Conservation (phyloP, 2,797 vertebrate species). For the Oreortyx pictus region DNA sequence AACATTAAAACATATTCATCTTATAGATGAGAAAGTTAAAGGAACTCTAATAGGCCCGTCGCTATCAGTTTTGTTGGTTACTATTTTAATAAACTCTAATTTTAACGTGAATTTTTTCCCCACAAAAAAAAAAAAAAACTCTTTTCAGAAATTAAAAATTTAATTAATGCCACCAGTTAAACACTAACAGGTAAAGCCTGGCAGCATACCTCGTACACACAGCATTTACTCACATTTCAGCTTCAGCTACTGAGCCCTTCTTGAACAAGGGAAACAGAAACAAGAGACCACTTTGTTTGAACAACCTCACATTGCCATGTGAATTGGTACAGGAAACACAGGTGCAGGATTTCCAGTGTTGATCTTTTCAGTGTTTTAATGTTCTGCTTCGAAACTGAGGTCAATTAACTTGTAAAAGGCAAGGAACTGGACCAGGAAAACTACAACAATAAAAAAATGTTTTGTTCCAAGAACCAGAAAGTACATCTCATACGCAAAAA, state of each 20-base stretch:
- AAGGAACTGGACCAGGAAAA: neutral
- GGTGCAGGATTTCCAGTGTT: neutral
- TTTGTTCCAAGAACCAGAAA: neutral
- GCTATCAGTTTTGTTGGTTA: neutral
- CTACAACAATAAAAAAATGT: neutral
- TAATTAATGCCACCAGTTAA: neutral
- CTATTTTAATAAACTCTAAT: neutral
- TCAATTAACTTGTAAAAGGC: neutral
- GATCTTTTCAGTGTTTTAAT: neutral
- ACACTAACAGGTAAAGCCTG: neutral
- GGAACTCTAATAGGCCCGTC: neutral
- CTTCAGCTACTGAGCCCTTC: neutral
- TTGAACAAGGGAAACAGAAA: accelerated
- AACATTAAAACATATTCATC: neutral
- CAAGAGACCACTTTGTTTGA: neutral
- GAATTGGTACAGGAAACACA: neutral
- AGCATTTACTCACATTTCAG: neutral
- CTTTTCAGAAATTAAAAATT: neutral
- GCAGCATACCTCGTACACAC: accelerated
- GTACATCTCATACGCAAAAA: neutral
- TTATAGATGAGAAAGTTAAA: neutral
- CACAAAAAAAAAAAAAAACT: neutral
- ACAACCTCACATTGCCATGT: neutral
- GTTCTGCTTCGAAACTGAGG: neutral
- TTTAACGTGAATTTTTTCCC: neutral